Percentiles rank a stretch among this genome's conserved stretches.
Conservation (phyloP, 2,888 invertebrate genomes). For the Tubiluchus corallicola region DNA sequence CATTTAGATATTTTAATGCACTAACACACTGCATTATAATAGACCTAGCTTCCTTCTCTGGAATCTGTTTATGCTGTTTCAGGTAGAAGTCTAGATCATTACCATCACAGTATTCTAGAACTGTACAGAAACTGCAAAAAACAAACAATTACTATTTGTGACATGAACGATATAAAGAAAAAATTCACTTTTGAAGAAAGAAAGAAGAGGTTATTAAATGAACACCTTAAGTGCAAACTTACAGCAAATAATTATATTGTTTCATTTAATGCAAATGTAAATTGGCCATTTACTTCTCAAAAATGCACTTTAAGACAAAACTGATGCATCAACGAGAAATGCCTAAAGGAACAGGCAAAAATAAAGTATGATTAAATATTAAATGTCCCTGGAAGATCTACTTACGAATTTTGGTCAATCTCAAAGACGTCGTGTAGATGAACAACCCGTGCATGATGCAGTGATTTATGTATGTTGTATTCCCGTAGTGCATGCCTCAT, state of each 20-base stretch:
- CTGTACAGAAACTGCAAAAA: slow-evolving; percentile 71
- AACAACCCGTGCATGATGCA: slow-evolving; percentile 97
- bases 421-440: slow-evolving; percentile 98
- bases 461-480: slow-evolving; percentile 96
- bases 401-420: slow-evolving; percentile 90
- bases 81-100: slow-evolving; percentile 99
- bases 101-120: slow-evolving; percentile 98
- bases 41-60: slow-evolving; percentile 94
- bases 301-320: no score
- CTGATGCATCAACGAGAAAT: no score
- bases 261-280: no score
- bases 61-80: slow-evolving; percentile 97
- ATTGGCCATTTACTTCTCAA: no score
- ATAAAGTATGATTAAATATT: no score
- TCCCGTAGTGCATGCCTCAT: slow-evolving; percentile 92
- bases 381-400: slow-evolving; percentile 13
- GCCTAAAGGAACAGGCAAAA: no score
- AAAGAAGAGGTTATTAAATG: no score
- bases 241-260: no score
- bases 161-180: no score
- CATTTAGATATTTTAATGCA: slow-evolving; percentile 96
- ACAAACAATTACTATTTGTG: no score
- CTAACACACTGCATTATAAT: slow-evolving; percentile 99
- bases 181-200: no score
- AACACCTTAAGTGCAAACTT: no score